Percentiles rank a stretch among this genome's conserved stretches.
Conservation (phyloP, 2,113 vertebrate genomes). For the Prolemur simus region DNA sequence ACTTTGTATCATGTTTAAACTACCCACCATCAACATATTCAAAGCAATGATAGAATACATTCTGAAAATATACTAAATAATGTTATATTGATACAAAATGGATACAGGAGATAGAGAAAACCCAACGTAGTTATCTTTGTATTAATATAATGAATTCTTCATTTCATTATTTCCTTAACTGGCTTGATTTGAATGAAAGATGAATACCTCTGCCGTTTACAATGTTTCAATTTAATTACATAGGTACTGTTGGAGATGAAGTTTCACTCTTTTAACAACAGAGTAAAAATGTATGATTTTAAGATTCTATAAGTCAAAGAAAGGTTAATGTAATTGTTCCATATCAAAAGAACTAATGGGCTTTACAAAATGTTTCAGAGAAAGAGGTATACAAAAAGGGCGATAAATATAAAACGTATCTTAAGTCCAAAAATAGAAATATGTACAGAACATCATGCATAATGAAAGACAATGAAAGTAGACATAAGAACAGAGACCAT, state of each 20-base stretch:
- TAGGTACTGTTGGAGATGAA: background rate
- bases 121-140: background rate
- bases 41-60: background rate
- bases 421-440: background rate
- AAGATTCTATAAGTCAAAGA: background rate
- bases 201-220: accelerated
- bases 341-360: background rate
- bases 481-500: background rate
- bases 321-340: background rate
- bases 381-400: background rate
- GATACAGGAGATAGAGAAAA: background rate
- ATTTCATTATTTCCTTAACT: background rate
- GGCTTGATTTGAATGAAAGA: background rate
- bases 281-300: background rate
- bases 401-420: background rate
- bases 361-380: background rate
- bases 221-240: background rate
- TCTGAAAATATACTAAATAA: background rate
- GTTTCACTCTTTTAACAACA: background rate
- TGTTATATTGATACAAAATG: background rate
- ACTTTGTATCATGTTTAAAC: background rate
- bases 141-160: background rate
- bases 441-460: background rate
- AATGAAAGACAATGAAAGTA: background rate
- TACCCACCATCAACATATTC: background rate